Conservation (phyloP, 2,797 vertebrate species). For the Vespertilio murinus region DNA sequence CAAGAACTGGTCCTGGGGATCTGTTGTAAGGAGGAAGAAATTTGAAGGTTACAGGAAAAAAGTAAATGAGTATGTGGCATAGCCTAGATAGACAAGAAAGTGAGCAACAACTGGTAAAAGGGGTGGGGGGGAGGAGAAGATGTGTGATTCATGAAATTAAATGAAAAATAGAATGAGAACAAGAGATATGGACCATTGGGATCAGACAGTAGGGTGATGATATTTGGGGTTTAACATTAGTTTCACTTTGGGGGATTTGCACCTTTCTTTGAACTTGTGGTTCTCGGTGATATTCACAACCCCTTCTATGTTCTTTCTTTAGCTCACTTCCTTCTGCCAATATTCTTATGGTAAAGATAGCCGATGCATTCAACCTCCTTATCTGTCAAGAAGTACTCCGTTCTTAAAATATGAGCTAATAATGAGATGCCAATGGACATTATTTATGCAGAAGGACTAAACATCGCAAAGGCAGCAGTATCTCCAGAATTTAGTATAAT, state of each 20-base stretch:
- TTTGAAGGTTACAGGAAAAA: neutral
- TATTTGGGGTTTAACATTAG: neutral
- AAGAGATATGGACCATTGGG: neutral
- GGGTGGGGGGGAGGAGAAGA: too few relatives aligned
- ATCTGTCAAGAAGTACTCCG: neutral
- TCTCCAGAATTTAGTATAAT: neutral
- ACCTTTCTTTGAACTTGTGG: neutral
- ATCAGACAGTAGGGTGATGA: neutral
- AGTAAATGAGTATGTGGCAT: neutral
- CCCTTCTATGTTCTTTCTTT: neutral
- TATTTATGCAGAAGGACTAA: neutral
- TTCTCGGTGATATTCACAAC: neutral
- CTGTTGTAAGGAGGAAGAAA: neutral
- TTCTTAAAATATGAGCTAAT: neutral
- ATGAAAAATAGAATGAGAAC: neutral
- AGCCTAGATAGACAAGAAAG: neutral
- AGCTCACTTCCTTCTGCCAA: neutral
- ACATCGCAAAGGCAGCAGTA: neutral
- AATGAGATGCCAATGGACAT: neutral
- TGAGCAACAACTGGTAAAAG: neutral
- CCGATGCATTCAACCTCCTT: neutral
- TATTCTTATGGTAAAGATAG: neutral
- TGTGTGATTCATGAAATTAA: neutral
- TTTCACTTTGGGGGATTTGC: neutral
- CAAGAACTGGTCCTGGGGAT: neutral